Evolutionary conservation across 2,113 vertebrate species (phyloP).

Genomic region (Fulmarus glacialis): DNA sequence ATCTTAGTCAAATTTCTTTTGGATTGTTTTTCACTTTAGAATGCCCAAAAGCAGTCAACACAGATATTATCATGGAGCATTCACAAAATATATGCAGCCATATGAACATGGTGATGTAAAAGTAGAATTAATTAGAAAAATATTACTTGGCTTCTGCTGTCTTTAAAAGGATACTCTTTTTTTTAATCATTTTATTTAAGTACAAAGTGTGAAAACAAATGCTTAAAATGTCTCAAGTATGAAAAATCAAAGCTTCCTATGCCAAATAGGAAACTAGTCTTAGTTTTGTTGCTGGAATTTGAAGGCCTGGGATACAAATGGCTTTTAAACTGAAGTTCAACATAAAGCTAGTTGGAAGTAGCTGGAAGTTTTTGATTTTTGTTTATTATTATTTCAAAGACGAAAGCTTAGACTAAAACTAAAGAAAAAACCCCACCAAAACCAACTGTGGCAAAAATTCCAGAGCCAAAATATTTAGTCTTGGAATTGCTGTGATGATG

Average conservation of each 20-base stretch:
- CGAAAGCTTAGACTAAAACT: background rate
- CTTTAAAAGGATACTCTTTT: background rate
- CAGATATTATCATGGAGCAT: constrained; percentile 1
- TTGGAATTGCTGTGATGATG: background rate
- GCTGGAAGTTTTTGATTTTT: background rate
- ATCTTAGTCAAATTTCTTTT: constrained; percentile 46
- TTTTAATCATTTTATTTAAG: background rate
- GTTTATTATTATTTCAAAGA: background rate
- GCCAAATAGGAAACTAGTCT: background rate
- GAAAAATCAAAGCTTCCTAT: background rate
- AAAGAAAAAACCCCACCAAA: background rate
- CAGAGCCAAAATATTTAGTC: background rate
- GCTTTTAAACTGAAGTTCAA: background rate
- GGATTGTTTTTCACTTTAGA: constrained; percentile 34
- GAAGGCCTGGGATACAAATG: background rate
- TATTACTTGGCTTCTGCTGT: constrained; percentile 13
- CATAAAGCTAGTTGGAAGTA: background rate
- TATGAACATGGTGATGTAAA: constrained; percentile 27
- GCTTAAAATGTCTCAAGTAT: background rate
- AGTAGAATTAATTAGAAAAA: constrained; percentile 51
- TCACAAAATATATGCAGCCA: constrained; percentile 20
- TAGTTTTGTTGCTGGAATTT: background rate
- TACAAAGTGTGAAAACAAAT: background rate
- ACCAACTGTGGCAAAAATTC: background rate
- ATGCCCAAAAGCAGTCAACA: constrained; percentile 49